Evolutionary conservation across 2,113 vertebrate genomes (phyloP), one percentile per base, ranked within the genome.

Genomic region (Agapornis roseicollis): DNA sequence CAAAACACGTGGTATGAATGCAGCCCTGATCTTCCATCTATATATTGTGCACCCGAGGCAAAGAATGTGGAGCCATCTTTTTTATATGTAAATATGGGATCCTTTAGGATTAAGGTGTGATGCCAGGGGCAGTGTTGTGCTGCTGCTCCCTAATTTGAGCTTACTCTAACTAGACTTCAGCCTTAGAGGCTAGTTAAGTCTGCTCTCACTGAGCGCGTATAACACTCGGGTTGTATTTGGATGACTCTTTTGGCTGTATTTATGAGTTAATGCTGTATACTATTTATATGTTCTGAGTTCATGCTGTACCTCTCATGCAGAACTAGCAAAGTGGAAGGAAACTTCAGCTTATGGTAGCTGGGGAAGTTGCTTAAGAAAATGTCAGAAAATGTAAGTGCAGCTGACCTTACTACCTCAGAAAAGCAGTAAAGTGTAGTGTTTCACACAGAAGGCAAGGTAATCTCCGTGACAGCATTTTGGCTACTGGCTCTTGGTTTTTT

Each of bases 291-390:
- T 41, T 64, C 47, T 37, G 63, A 14, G 13, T 61, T 92, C 19
- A 14, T 39, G 53, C 60, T 25, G 13, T 24, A 47, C 9, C 10
- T 72, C 28, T 63, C 65, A 35, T 2, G 7, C 39, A 77, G 88
- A 90, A 46, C 11, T 10, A 88, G 35, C 64, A 41, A 22, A 80
- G 55, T 6, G 9, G 42, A 41, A 65, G 90, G 64, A 91, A 93
- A 44, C 39, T 61, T 69, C 7, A 90, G 55, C 53, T 63, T 80
- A 23, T 74, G 77, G 42, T 47, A 39, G 55, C 69, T 80, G 68
- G 86, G 95, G 85, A 95, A 93, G 85, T 92, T 92, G 85, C 73
- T 72, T 72, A 50, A 95, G 61, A 86, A 90, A 72, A 86, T 69
- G 65, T 84, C 83, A 81, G 90, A 94, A 90, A 89, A 77, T 3